Conservation (phyloP, 2,888 invertebrate genomes). For the Drosophila peninsularis region DNA sequence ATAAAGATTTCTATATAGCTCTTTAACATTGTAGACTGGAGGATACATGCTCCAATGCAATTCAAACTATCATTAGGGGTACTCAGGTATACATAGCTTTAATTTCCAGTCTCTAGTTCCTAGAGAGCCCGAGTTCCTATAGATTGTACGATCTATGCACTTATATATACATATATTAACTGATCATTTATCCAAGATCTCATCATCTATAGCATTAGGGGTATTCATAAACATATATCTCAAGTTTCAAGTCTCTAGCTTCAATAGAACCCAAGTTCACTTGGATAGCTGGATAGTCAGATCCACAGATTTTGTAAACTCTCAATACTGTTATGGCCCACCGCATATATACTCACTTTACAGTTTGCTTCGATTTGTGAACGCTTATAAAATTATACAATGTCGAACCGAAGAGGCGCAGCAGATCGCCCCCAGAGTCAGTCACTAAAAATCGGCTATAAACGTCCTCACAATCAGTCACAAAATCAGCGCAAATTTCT, state of each 20-base stretch:
- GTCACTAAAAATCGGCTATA: conserved; percentile 81
- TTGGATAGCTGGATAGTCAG: not conserved
- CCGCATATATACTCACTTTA: not conserved
- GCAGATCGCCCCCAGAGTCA: conserved; percentile 27
- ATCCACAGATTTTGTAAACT: not conserved
- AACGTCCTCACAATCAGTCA: conserved; percentile 80
- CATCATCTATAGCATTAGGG: not conserved
- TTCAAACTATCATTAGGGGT: no score
- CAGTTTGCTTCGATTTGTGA: not conserved
- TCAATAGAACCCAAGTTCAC: not conserved
- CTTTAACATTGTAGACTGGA: no score
- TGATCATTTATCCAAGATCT: no score
- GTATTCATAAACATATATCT: not conserved
- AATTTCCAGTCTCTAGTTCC: no score
- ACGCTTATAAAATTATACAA: conserved; percentile 4
- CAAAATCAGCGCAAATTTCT: conserved; percentile 78
- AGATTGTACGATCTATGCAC: no score
- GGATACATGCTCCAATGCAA: no score
- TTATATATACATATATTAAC: no score
- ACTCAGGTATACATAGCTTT: not conserved
- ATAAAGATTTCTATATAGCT: no score
- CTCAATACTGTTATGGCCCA: not conserved
- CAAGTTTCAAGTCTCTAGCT: not conserved
- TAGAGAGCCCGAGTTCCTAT: no score
- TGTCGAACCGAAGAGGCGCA: conserved; percentile 1